Percentiles rank a stretch among this genome's conserved stretches.
Conservation (phyloP, 2,888 invertebrate genomes). For the Tiphia femorata region DNA sequence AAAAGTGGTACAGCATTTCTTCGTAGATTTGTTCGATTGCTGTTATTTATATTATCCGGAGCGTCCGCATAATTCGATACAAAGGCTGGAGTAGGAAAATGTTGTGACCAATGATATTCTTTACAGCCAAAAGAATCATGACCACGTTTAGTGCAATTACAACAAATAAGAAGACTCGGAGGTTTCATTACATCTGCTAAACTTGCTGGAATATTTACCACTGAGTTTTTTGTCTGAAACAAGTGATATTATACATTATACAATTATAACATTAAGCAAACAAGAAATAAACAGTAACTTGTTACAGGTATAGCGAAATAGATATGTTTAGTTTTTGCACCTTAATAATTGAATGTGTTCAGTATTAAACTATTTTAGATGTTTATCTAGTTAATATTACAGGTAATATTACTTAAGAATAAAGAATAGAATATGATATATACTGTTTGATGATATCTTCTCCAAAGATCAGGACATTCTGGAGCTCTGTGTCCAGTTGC, state of each 20-base stretch:
- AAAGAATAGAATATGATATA: slow-evolving; percentile 34
- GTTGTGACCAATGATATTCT: slow-evolving; percentile 57
- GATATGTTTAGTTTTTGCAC: background rate
- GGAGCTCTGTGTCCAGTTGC: slow-evolving; percentile 74
- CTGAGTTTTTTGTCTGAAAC: slow-evolving; percentile 55
- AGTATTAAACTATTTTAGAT: background rate
- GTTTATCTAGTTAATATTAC: background rate
- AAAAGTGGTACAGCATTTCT: background rate
- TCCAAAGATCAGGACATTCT: slow-evolving; percentile 82
- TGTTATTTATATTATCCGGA: slow-evolving; percentile 25
- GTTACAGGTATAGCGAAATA: background rate
- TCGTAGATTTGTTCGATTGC: too few relatives aligned
- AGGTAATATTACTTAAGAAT: background rate
- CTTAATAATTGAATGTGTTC: background rate
- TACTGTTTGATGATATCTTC: slow-evolving; percentile 82
- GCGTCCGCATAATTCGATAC: slow-evolving; percentile 52
- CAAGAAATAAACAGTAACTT: too few relatives aligned
- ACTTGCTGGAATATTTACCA: slow-evolving; percentile 53
- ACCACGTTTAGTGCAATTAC: slow-evolving; percentile 68
- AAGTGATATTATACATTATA: background rate
- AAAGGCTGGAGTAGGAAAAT: slow-evolving; percentile 55
- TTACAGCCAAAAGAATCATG: slow-evolving; percentile 62
- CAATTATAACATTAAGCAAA: background rate
- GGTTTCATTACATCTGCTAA: slow-evolving; percentile 57
- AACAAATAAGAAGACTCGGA: slow-evolving; percentile 63